Evolutionary conservation across 2,113 vertebrate genomes (phyloP).

Genomic region (Sinocyclocheilus maitianheensis): DNA sequence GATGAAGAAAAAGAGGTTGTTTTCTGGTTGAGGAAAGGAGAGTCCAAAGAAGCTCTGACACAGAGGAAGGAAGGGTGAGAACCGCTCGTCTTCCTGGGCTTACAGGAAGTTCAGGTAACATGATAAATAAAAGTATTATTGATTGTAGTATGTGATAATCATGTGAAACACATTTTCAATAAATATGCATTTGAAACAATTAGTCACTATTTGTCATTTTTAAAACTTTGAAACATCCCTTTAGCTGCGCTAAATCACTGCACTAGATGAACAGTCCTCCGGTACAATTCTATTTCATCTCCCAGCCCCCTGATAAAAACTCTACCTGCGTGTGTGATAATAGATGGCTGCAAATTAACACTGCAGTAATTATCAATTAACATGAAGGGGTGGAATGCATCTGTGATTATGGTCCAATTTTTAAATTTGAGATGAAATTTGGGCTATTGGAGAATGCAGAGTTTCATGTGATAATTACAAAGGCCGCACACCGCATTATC

Average conservation of each 20-base stretch:
- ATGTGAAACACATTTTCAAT: slow-evolving; percentile 33
- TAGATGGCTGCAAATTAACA: slow-evolving; percentile 70
- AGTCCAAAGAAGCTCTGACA: slow-evolving; percentile 21
- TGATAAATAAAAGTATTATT: slow-evolving; percentile 13
- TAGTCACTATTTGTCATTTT: slow-evolving; percentile 5
- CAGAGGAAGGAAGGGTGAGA: slow-evolving; percentile 37
- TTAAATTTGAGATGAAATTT: slow-evolving; percentile 34
- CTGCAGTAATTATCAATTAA: slow-evolving; percentile 76
- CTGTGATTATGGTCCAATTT: slow-evolving; percentile 64
- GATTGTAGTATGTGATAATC: slow-evolving; percentile 22
- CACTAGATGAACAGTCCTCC: slow-evolving; percentile 43
- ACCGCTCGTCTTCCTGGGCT: neutral
- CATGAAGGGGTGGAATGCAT: slow-evolving; percentile 63
- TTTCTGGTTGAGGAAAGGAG: slow-evolving; percentile 42
- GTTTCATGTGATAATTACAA: slow-evolving; percentile 62
- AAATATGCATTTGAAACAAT: slow-evolving; percentile 47
- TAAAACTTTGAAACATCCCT: neutral
- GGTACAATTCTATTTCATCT: slow-evolving; percentile 65
- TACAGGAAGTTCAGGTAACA: slow-evolving; percentile 1
- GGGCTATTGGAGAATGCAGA: slow-evolving; percentile 42
- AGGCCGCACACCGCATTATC: slow-evolving; percentile 67
- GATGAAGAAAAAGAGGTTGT: slow-evolving; percentile 29
- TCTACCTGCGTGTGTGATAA: slow-evolving; percentile 66
- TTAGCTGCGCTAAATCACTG: neutral
- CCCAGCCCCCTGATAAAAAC: slow-evolving; percentile 68